phyloP scores from a whole-genome alignment of 2,113 vertebrate genomes.

The Muscicapa adusta region DNA sequence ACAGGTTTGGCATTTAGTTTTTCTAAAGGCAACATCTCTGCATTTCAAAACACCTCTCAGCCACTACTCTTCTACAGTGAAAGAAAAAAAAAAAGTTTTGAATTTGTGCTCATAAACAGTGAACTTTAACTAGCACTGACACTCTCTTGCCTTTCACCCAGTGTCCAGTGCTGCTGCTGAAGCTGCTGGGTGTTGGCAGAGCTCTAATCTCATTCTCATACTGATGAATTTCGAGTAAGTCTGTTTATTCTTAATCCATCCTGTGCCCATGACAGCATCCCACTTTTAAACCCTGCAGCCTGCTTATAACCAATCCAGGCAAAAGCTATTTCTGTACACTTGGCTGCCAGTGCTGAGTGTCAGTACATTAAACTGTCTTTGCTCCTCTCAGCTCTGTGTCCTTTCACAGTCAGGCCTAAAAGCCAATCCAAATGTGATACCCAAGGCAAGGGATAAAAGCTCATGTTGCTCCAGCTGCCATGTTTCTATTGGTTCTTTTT shows the following conservation, averaged over 20 bases:
- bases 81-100: not conserved
- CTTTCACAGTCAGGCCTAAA: not conserved
- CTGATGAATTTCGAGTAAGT: not conserved
- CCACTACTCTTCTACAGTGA: not conserved
- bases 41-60: not conserved
- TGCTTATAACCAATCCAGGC: not conserved
- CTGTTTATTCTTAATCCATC: constrained; percentile 21
- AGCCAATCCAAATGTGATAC: not conserved
- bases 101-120: not conserved
- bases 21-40: not conserved
- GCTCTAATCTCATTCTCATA: not conserved
- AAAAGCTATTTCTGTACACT: constrained; percentile 42
- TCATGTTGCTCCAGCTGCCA: not conserved
- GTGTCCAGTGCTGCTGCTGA: not conserved
- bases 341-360: not conserved
- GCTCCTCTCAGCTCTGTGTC: not conserved
- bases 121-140: not conserved
- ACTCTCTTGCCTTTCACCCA: not conserved
- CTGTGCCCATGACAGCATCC: not conserved
- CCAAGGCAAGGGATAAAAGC: not conserved
- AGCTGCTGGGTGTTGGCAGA: not conserved
- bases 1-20: not conserved
- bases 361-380: not conserved
- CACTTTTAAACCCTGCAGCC: not conserved
- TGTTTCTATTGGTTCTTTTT: not conserved